Conservation (phyloP, 2,113 vertebrate genomes). For the Austrofundulus limnaeus region DNA sequence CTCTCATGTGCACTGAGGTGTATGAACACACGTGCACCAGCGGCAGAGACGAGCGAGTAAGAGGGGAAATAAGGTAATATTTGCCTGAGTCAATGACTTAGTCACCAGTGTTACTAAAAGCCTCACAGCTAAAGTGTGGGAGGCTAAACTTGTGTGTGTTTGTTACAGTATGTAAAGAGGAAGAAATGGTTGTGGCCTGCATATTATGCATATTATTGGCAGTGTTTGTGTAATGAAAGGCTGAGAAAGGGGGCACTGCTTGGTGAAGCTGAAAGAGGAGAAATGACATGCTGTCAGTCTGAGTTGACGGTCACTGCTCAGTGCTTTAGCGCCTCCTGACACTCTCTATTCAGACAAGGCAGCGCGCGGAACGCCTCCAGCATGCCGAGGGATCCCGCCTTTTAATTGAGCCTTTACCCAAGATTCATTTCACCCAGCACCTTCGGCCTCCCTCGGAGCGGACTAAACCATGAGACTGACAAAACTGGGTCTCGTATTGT, state of each 20-base stretch:
- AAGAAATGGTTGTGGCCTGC: slow-evolving; percentile 21
- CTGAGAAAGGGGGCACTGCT: slow-evolving; percentile 50
- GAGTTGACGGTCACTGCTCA: slow-evolving; percentile 71
- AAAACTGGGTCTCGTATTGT: slow-evolving; percentile 51
- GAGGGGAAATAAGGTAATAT: slow-evolving; percentile 47
- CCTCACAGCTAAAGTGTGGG: slow-evolving; percentile 42
- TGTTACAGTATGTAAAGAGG: slow-evolving; percentile 52
- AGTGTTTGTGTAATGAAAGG: slow-evolving; percentile 40
- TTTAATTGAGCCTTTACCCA: slow-evolving; percentile 74
- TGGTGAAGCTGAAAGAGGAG: slow-evolving; percentile 71
- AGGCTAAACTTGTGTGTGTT: slow-evolving; percentile 46
- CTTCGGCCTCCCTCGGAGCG: slow-evolving; percentile 47
- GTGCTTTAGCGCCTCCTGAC: slow-evolving; percentile 66
- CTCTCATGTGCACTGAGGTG: slow-evolving; percentile 9
- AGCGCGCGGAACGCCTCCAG: slow-evolving; percentile 49
- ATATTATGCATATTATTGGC: slow-evolving; percentile 17
- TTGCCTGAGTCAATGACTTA: slow-evolving; percentile 57
- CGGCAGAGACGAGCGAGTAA: slow-evolving; percentile 27
- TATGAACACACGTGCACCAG: slow-evolving; percentile 11
- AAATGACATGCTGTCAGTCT: slow-evolving; percentile 75
- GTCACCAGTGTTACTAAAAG: slow-evolving; percentile 46
- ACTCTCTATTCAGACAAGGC: slow-evolving; percentile 61
- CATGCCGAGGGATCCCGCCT: slow-evolving; percentile 55
- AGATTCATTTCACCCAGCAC: slow-evolving; percentile 68
- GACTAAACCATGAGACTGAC: slow-evolving; percentile 54